Evolutionary conservation across 2,113 vertebrate species (phyloP).

Genomic region (Struthidea cinerea): DNA sequence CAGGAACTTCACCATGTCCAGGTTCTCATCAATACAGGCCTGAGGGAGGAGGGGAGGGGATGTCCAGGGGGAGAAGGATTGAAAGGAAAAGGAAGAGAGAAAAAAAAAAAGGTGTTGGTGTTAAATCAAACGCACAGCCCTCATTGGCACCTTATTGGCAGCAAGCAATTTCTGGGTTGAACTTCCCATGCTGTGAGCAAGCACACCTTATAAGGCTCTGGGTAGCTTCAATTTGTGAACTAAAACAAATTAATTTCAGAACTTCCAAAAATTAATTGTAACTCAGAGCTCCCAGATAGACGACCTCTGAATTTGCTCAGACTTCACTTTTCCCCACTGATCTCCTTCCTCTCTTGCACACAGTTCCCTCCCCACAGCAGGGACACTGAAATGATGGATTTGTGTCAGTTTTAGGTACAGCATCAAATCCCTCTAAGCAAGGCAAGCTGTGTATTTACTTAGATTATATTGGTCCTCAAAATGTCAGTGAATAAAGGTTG

Average conservation of each 20-base stretch:
- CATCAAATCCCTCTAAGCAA: not conserved
- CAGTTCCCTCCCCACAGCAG: accelerated
- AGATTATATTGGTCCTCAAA: not conserved
- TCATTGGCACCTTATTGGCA: not conserved
- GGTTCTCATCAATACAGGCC: conserved; percentile 94
- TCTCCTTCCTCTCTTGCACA: not conserved
- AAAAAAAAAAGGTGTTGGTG: not conserved
- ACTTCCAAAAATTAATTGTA: not conserved
- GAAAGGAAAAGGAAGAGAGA: not conserved
- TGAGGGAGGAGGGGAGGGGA: conserved; percentile 18
- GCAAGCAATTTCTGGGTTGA: not conserved
- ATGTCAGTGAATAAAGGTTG: not conserved
- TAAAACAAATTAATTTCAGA: not conserved
- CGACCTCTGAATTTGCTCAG: not conserved
- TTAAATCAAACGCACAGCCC: not conserved
- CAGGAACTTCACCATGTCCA: conserved; percentile 91
- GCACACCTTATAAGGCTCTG: not conserved
- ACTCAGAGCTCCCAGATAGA: not conserved
- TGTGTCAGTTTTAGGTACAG: not conserved
- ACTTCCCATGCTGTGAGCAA: not conserved
- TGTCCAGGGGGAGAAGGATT: not conserved
- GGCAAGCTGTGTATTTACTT: not conserved
- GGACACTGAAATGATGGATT: accelerated
- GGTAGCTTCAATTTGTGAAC: not conserved
- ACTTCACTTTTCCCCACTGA: not conserved